These are phyloP conservation scores for Propithecus perrieri DNA, from an alignment of 2,797 vertebrate species.

Conservation along the genomic window DNA sequence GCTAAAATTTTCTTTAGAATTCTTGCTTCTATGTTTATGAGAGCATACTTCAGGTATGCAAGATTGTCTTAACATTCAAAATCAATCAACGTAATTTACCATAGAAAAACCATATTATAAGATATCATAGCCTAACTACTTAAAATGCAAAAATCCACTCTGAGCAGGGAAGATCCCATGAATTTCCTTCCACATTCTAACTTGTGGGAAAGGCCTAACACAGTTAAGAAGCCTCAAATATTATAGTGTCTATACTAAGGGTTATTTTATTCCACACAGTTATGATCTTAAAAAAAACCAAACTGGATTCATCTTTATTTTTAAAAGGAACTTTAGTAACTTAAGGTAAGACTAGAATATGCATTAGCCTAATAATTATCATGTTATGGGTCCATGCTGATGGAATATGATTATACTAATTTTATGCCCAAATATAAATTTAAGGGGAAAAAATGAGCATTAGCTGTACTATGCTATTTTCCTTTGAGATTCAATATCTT, in stretches of 20 bases:
- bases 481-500: not conserved
- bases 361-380: not conserved
- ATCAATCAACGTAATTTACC: not conserved
- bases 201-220: not conserved
- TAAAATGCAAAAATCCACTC: not conserved
- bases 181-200: not conserved
- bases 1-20: not conserved
- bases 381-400: not conserved
- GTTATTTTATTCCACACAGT: not conserved
- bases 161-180: not conserved
- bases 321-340: not conserved
- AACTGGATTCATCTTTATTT: not conserved
- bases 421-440: not conserved
- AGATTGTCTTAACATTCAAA: slow-evolving; percentile 38
- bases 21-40: not conserved
- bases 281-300: not conserved
- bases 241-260: not conserved
- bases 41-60: not conserved
- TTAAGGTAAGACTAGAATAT: not conserved
- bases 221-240: not conserved
- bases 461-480: not conserved
- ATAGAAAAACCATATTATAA: not conserved
- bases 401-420: not conserved
- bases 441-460: not conserved
- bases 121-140: not conserved